Evolutionary conservation across 2,113 vertebrate genomes (phyloP).

Genomic region (Phocoena sinus): DNA sequence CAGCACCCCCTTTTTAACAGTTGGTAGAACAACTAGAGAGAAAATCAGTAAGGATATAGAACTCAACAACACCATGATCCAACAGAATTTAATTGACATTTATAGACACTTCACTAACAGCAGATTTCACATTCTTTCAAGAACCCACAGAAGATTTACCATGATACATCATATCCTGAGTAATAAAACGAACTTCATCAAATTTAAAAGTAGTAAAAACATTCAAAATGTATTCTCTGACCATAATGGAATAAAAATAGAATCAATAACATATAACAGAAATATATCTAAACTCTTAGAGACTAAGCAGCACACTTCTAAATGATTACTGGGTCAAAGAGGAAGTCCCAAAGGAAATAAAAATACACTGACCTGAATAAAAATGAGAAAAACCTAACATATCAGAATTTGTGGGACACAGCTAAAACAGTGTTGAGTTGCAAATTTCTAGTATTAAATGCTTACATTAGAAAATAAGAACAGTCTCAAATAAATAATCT

Average conservation of each 20-base stretch:
- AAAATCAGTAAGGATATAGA: background rate
- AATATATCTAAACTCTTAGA: background rate
- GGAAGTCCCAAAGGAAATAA: background rate
- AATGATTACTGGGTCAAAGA: background rate
- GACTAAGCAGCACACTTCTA: background rate
- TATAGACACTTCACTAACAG: background rate
- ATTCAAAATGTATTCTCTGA: background rate
- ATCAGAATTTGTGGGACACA: background rate
- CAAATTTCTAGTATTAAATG: background rate
- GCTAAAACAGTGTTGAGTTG: background rate
- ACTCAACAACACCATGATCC: background rate
- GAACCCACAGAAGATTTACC: background rate
- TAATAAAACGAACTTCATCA: background rate
- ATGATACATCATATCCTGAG: background rate
- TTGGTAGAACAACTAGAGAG: background rate
- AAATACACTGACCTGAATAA: background rate
- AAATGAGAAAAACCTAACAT: background rate
- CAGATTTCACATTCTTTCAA: background rate
- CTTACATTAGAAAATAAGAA: background rate
- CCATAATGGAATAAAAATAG: background rate
- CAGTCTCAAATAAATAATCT: background rate
- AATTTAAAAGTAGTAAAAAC: background rate
- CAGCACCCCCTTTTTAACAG: background rate
- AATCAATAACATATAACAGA: background rate
- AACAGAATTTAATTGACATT: background rate